These are phyloP conservation scores for Xanthostigma xanthostigma DNA, from an alignment of 2,888 invertebrate species.

Conservation along the genomic window DNA sequence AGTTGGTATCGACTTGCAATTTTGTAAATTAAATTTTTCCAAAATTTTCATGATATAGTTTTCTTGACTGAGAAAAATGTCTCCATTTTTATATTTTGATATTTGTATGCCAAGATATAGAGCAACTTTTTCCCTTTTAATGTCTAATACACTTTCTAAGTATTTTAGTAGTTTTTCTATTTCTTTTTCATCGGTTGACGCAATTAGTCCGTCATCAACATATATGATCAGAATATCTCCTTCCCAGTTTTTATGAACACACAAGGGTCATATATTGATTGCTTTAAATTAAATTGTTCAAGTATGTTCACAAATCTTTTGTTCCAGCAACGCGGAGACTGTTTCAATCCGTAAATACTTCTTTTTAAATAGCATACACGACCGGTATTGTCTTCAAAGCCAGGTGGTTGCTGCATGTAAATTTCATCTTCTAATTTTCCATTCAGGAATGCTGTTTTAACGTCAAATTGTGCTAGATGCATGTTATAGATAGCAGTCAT, in stretches of 20 bases:
- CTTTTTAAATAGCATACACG: slow-evolving; percentile 13
- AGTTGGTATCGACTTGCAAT: background rate
- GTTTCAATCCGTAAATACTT: slow-evolving; percentile 12
- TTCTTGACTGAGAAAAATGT: slow-evolving; percentile 2
- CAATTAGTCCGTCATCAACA: slow-evolving; percentile 12
- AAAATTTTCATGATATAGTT: slow-evolving; percentile 4
- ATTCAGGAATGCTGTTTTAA: slow-evolving; percentile 15
- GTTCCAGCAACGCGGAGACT: slow-evolving; percentile 13
- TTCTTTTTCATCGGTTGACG: slow-evolving; percentile 9
- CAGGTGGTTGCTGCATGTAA: slow-evolving; percentile 21
- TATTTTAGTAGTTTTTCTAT: no score
- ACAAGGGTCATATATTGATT: slow-evolving; percentile 12
- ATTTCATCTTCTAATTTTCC: slow-evolving; percentile 19
- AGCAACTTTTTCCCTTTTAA: no score
- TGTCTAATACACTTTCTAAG: no score
- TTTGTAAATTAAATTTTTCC: background rate
- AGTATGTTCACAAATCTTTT: slow-evolving; percentile 2
- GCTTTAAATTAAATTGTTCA: slow-evolving; percentile 8
- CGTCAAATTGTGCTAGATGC: slow-evolving; percentile 9
- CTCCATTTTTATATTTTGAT: no score
- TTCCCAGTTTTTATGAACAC: slow-evolving; percentile 11
- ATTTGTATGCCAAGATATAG: no score
- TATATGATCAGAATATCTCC: slow-evolving; percentile 11
- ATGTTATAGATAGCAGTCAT: slow-evolving; percentile 9
- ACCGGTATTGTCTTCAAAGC: slow-evolving; percentile 12